phyloP scores from a whole-genome alignment of 2,113 vertebrate species.

The Cardinalis cardinalis region DNA sequence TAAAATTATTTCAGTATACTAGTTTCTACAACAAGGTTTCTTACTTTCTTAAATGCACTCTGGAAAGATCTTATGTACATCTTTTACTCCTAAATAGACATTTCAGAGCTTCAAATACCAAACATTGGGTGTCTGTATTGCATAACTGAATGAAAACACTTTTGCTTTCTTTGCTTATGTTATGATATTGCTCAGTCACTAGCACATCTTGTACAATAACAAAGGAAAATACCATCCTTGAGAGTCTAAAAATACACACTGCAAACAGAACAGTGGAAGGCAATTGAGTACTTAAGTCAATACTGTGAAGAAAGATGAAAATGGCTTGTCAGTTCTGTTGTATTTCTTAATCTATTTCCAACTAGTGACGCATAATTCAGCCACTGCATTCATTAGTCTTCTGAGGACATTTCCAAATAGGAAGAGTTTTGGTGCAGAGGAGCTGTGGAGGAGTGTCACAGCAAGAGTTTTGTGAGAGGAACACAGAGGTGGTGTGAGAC shows the following conservation, averaged over 20 bases:
- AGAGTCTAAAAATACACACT: constrained; percentile 20
- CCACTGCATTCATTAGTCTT: neutral
- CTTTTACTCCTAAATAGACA: neutral
- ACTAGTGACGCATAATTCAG: neutral
- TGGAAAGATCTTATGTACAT: neutral
- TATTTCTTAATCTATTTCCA: constrained; percentile 1
- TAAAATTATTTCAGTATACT: neutral
- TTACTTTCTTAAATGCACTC: neutral
- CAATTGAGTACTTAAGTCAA: neutral
- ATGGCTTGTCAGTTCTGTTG: neutral
- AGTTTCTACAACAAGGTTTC: neutral
- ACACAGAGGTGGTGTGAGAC: neutral
- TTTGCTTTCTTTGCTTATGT: neutral
- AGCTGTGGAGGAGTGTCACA: neutral
- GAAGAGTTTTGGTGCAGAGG: neutral
- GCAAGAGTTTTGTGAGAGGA: neutral
- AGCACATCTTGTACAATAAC: constrained; percentile 11
- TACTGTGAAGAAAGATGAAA: neutral
- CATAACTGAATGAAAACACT: neutral
- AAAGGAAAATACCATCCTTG: constrained; percentile 1
- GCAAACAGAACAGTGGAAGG: neutral
- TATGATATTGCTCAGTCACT: neutral
- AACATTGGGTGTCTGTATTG: neutral
- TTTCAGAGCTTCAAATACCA: neutral
- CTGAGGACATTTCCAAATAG: neutral